Percentiles rank a stretch among this genome's conserved stretches.
phyloP scores from a whole-genome alignment of 2,113 vertebrate genomes.

The cat (Felis catus) region F.catus_Fca126_mat1.0 CM031411.1:27161501-27162000 shows the following conservation, averaged over 20 bases:
- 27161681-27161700: not conserved
- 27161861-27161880: not conserved
- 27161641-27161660: not conserved
- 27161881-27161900: constrained; percentile 23
- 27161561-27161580: not conserved
- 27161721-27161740: not conserved
- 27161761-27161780: not conserved
- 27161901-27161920: constrained; percentile 30
- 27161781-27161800: not conserved
- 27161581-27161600: not conserved
- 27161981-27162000: not conserved
- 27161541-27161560: not conserved
- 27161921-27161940: not conserved
- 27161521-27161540: not conserved
- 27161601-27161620: not conserved
- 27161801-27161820: not conserved
- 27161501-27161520: not conserved
- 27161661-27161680: not conserved
- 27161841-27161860: not conserved
- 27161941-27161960: not conserved
- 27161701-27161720: not conserved
- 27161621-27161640: not conserved
- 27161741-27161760: not conserved
- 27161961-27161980: not conserved
- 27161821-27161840: not conserved